These are phyloP conservation scores for Amblyteles armatorius DNA, from an alignment of 2,888 invertebrate species.

Conservation along the genomic window DNA sequence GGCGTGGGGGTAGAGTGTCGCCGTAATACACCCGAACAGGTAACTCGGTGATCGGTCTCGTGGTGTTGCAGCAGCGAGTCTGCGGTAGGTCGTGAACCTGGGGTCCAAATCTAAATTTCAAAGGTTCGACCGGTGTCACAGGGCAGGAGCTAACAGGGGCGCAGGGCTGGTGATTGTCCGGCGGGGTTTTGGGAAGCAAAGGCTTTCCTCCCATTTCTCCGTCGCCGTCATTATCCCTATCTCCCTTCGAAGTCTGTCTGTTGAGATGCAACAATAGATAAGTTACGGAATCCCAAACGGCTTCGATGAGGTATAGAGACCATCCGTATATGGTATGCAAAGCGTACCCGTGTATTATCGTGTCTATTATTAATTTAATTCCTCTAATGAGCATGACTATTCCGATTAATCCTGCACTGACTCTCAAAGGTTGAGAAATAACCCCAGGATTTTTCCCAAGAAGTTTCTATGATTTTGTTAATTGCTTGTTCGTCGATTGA, in stretches of 20 bases:
- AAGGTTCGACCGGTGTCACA: not conserved
- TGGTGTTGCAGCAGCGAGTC: not conserved
- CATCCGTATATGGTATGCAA: slow-evolving; percentile 55
- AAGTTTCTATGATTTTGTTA: slow-evolving; percentile 2
- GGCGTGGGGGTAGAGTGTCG: too few relatives aligned
- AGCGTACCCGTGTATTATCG: slow-evolving; percentile 46
- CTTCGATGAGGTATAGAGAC: slow-evolving; percentile 38
- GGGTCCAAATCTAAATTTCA: not conserved
- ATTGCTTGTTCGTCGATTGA: slow-evolving; percentile 40
- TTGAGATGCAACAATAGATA: slow-evolving; percentile 1
- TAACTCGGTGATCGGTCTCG: not conserved
- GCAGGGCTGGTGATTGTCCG: not conserved
- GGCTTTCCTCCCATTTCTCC: not conserved
- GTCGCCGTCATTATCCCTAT: not conserved
- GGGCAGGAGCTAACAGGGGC: not conserved
- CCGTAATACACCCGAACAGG: too few relatives aligned
- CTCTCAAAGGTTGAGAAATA: slow-evolving; percentile 45
- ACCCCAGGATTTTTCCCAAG: slow-evolving; percentile 24
- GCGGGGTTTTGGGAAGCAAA: not conserved
- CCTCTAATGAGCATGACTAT: slow-evolving; percentile 30
- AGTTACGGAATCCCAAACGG: slow-evolving; percentile 48
- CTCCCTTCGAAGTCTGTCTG: not conserved
- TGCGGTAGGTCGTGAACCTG: not conserved
- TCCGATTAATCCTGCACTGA: slow-evolving; percentile 53
- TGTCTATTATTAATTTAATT: slow-evolving; percentile 43